Evolutionary conservation across 1,140 invertebrate genomes (phyloP).

Genomic region (Papilio machaon): DNA sequence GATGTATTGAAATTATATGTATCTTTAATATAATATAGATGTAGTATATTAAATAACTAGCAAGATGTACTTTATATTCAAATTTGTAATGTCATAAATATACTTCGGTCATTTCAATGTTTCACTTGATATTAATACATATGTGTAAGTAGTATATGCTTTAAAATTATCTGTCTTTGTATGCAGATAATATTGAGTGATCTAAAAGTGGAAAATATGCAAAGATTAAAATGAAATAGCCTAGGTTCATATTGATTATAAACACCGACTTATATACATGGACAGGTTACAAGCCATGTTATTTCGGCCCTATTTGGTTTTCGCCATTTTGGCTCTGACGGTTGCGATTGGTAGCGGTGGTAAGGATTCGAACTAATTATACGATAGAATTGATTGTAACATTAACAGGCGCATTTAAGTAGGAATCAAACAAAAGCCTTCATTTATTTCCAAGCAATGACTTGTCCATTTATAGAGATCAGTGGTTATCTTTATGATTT

Average conservation of each 20-base stretch:
- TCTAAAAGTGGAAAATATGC: not conserved
- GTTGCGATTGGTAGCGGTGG: too few species aligned
- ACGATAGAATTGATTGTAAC: too few species aligned
- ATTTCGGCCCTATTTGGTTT: too few species aligned
- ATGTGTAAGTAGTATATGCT: not conserved
- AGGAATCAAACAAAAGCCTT: too few species aligned
- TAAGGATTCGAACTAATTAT: too few species aligned
- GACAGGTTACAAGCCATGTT: too few species aligned
- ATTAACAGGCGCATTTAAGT: too few species aligned
- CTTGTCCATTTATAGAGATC: too few species aligned
- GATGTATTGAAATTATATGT: slow-evolving; percentile 20
- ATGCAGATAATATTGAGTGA: not conserved
- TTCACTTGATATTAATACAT: not conserved
- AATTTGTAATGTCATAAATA: slow-evolving; percentile 10
- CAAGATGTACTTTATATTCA: not conserved
- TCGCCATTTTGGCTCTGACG: too few species aligned
- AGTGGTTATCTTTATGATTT: not conserved
- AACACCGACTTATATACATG: too few species aligned
- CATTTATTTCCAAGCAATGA: too few species aligned
- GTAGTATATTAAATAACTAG: slow-evolving; percentile 26
- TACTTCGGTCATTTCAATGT: not conserved
- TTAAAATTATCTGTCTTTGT: slow-evolving; percentile 1
- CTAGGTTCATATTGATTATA: not conserved
- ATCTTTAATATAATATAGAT: slow-evolving; percentile 25
- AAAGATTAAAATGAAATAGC: not conserved